A percentile compares a stretch with the other conserved stretches of the same genome.
Evolutionary conservation across 2,797 vertebrate species (phyloP).

Genomic region (Moxostoma hubbsi): DNA sequence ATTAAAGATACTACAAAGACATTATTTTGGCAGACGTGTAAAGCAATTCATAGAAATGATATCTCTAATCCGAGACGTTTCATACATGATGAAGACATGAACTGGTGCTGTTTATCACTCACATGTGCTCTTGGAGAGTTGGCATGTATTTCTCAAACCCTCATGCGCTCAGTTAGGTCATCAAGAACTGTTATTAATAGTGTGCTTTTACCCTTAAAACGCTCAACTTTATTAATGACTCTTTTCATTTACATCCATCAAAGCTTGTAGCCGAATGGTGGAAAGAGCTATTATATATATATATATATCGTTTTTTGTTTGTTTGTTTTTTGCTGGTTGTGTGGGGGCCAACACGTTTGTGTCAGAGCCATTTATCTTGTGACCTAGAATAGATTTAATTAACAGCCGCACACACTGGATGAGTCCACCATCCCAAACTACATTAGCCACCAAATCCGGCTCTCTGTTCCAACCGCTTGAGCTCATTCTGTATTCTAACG

Average conservation of each 20-base stretch:
- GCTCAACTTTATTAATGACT: conserved; percentile 65
- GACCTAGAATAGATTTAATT: conserved; percentile 69
- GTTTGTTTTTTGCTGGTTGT: conserved; percentile 49
- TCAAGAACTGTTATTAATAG: conserved; percentile 64
- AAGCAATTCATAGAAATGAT: no score
- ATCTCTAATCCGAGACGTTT: conserved; percentile 13
- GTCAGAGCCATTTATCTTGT: conserved; percentile 63
- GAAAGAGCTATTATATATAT: conserved; percentile 56
- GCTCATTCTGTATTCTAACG: conserved; percentile 24
- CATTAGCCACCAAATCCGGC: conserved; percentile 43
- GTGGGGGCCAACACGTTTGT: conserved; percentile 60
- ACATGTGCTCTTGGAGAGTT: conserved; percentile 29
- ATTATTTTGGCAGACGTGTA: no score
- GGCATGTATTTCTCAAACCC: conserved; percentile 49
- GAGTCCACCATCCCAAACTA: conserved; percentile 45
- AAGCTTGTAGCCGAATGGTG: conserved; percentile 59
- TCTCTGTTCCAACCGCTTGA: background rate
- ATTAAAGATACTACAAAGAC: no score
- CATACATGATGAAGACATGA: conserved; percentile 47
- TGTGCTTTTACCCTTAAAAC: conserved; percentile 61
- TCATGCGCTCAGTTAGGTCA: conserved; percentile 52
- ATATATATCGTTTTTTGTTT: no score
- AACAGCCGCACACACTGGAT: conserved; percentile 59
- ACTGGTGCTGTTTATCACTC: conserved; percentile 46
- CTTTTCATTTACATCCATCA: conserved; percentile 67